These are phyloP conservation scores for Peucedramus taeniatus DNA, from an alignment of 2,113 vertebrate genomes.

Conservation along the genomic window DNA sequence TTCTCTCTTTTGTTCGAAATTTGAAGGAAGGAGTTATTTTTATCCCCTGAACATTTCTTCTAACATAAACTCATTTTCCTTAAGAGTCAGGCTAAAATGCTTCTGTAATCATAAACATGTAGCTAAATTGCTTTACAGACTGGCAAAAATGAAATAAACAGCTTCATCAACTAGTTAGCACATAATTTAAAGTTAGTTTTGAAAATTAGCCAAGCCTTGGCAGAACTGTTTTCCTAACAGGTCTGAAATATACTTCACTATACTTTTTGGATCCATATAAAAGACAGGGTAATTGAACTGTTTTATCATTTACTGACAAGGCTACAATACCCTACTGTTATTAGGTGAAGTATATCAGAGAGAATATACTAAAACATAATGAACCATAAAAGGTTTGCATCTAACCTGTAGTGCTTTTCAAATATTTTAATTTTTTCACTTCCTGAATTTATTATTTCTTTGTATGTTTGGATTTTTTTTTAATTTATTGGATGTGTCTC, in stretches of 20 bases:
- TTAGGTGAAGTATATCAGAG: conserved; percentile 48
- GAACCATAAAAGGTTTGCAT: conserved; percentile 58
- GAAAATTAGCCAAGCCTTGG: not conserved
- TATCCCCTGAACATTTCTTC: not conserved
- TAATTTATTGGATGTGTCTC: not conserved
- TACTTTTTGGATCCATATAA: not conserved
- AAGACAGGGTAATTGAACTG: conserved; percentile 52
- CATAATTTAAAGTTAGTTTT: not conserved
- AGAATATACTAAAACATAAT: conserved; percentile 64
- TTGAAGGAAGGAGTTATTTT: not conserved
- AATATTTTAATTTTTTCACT: conserved; percentile 42
- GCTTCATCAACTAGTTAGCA: not conserved
- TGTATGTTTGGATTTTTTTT: not conserved
- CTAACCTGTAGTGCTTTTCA: conserved; percentile 29
- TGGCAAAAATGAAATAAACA: not conserved
- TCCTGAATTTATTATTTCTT: conserved; percentile 48
- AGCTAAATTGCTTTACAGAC: not conserved
- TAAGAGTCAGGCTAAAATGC: not conserved
- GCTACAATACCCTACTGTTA: conserved; percentile 27
- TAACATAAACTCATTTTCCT: not conserved
- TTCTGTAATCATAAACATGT: not conserved
- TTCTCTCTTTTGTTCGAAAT: not conserved
- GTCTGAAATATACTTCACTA: not conserved
- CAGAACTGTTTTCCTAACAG: not conserved
- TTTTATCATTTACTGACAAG: conserved; percentile 62